Base-by-base conservation (phyloP, 2,113 vertebrate genomes). In the Hassar affinis region DNA sequence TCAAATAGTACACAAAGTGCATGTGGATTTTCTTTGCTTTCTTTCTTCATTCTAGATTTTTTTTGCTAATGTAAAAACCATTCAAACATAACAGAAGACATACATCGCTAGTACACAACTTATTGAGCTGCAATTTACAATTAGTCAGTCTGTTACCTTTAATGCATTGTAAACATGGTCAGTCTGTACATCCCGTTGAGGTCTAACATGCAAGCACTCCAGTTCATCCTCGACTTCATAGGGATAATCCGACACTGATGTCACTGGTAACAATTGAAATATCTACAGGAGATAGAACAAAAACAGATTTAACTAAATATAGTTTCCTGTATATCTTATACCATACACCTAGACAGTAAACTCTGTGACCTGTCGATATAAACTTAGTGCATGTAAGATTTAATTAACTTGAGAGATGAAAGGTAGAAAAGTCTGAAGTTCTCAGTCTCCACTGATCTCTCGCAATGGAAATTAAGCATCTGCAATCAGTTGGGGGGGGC, bases 201-300 rank as follows among this genome's bases (percentile, higher is more conserved):
- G 71, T 87, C 92, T 88, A 33, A 93, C 90, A 2, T 4, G 35
- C 20, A 92, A 14, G 57, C 92, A 93, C 2, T 22, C 5, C 0
- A 1, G 1, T 33, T 75, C 0, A 76, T 93, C 93, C 33, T 78
- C 0, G 77, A 79, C 27, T 2, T 59, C 15, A 66, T 86, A 84
- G 4, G 89, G 88, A 72, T 87, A 56, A 59, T 20, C 0, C 2
- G 62, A 25, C 0, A 1, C 0, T 64, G 22, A 87, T 8, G 2
- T 88, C 33, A 89, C 71, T 0, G 91, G 91, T 69, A 94, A 62
- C 87, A 94, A 42, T 1, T 81, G 2, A 66, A 92, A 94, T 45
- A 94, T 90, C 94, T 94, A 76, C 14, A 45, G 68, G 25, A 69
- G 38, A 42, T 61, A 49, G 27, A 10, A 35, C 8, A 1, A 75